These are phyloP conservation scores for Agrotis segetum DNA, from an alignment of 2,888 invertebrate genomes.

Conservation along the genomic window DNA sequence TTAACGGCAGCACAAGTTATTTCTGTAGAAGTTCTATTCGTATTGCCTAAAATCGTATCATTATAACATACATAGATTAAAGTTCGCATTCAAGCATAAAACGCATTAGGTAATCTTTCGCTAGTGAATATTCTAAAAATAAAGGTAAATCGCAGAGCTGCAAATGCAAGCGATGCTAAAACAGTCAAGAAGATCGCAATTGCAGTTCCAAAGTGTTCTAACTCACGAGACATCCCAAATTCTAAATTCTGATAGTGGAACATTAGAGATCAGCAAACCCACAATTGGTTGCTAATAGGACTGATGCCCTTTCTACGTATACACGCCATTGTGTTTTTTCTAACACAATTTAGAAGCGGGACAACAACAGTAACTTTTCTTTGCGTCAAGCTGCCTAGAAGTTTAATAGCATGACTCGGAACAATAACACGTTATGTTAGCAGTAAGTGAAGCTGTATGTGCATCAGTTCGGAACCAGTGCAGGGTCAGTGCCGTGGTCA, in stretches of 20 bases:
- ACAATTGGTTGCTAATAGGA: background rate
- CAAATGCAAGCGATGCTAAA: constrained; percentile 5
- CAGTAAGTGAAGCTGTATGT: constrained; percentile 71
- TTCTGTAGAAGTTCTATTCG: constrained; percentile 31
- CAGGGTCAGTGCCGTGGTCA: constrained; percentile 84
- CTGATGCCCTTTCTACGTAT: background rate
- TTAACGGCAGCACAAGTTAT: constrained; percentile 8
- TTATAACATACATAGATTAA: constrained; percentile 31
- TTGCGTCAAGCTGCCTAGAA: constrained; percentile 13
- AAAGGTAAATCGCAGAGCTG: background rate
- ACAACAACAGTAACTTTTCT: constrained; percentile 21
- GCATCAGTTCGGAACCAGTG: constrained; percentile 80
- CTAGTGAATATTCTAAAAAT: background rate
- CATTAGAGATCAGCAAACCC: background rate
- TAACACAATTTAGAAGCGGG: constrained; percentile 14
- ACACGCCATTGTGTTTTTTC: constrained; percentile 14
- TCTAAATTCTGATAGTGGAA: background rate
- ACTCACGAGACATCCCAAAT: background rate
- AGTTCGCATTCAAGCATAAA: constrained; percentile 39
- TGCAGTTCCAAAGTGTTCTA: background rate
- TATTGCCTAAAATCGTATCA: constrained; percentile 33
- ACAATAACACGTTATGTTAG: constrained; percentile 63
- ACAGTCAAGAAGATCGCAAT: background rate
- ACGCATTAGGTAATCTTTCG: constrained; percentile 21
- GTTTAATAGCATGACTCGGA: constrained; percentile 37